Conservation (phyloP, 2,113 vertebrate species). For the Morone chrysops region DNA sequence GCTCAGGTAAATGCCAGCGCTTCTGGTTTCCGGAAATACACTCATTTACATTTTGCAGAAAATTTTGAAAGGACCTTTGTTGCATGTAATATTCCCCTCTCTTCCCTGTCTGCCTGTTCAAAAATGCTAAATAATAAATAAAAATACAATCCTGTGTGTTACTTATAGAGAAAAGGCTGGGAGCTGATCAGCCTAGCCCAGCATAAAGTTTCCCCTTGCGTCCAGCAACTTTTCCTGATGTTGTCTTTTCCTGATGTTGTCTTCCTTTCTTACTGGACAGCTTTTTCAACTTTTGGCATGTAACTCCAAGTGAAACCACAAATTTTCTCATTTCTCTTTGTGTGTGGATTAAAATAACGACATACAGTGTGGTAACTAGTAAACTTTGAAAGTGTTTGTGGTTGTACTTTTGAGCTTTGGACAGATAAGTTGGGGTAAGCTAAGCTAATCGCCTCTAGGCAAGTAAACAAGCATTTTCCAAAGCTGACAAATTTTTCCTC, state of each 20-base stretch:
- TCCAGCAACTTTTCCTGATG: too few species aligned
- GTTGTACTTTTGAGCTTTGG: not conserved
- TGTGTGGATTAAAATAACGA: too few species aligned
- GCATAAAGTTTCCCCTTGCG: too few species aligned
- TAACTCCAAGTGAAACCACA: not conserved
- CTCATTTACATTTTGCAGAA: not conserved
- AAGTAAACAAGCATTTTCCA: not conserved
- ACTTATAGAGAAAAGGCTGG: not conserved
- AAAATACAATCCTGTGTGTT: not conserved
- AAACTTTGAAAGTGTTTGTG: not conserved
- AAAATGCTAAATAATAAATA: not conserved
- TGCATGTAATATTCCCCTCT: not conserved
- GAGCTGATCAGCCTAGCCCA: not conserved
- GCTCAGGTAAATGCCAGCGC: slow-evolving; percentile 87
- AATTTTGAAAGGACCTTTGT: not conserved
- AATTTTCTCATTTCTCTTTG: not conserved
- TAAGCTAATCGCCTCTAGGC: not conserved
- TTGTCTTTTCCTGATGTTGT: too few species aligned
- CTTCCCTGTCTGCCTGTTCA: not conserved
- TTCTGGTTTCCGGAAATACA: not conserved
- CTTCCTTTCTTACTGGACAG: too few species aligned
- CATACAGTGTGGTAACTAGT: not conserved
- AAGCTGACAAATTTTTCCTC: not conserved
- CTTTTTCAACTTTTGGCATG: too few species aligned
- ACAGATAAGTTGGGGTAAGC: not conserved